Conservation (phyloP, 2,888 invertebrate species). For the Chymomyza amoena region DNA sequence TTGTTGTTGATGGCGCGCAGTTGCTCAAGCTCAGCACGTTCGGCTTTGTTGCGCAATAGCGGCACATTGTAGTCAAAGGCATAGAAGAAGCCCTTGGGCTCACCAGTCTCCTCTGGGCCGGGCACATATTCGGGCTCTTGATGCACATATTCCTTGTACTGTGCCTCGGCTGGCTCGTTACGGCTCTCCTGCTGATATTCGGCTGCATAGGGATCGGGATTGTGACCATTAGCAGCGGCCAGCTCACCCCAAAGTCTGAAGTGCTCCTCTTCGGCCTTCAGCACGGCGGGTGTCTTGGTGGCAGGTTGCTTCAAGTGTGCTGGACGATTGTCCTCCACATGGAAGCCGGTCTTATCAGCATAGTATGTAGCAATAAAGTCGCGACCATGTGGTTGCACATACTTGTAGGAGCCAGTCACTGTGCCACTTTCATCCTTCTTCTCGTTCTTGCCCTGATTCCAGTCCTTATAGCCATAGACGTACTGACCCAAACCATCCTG, state of each 20-base stretch:
- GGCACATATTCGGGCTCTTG: slow-evolving; percentile 76
- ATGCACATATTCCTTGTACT: slow-evolving; percentile 74
- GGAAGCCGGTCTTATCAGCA: slow-evolving; percentile 88
- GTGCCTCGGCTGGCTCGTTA: slow-evolving; percentile 66
- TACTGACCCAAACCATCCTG: slow-evolving; percentile 86
- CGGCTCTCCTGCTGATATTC: slow-evolving; percentile 74
- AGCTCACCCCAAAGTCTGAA: slow-evolving; percentile 85
- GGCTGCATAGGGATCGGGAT: slow-evolving; percentile 78
- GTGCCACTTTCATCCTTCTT: slow-evolving; percentile 84
- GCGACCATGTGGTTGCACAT: slow-evolving; percentile 81
- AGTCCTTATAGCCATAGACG: slow-evolving; percentile 86
- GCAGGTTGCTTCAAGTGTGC: slow-evolving; percentile 82
- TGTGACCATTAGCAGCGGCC: slow-evolving; percentile 80
- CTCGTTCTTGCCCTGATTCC: slow-evolving; percentile 87
- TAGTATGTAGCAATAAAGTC: slow-evolving; percentile 82
- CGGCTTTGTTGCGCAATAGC: slow-evolving; percentile 75
- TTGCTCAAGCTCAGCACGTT: slow-evolving; percentile 75
- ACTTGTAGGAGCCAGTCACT: slow-evolving; percentile 86
- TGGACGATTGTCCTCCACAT: slow-evolving; percentile 87
- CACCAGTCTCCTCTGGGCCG: slow-evolving; percentile 80
- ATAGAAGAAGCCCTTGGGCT: slow-evolving; percentile 87
- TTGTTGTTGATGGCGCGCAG: slow-evolving; percentile 74
- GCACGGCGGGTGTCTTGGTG: slow-evolving; percentile 85
- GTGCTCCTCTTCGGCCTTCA: slow-evolving; percentile 84
- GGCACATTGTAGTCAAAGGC: slow-evolving; percentile 85